Percentiles rank a stretch among this genome's conserved stretches.
Conservation (phyloP, 2,888 invertebrate species). For the Gryllus longicercus region DNA sequence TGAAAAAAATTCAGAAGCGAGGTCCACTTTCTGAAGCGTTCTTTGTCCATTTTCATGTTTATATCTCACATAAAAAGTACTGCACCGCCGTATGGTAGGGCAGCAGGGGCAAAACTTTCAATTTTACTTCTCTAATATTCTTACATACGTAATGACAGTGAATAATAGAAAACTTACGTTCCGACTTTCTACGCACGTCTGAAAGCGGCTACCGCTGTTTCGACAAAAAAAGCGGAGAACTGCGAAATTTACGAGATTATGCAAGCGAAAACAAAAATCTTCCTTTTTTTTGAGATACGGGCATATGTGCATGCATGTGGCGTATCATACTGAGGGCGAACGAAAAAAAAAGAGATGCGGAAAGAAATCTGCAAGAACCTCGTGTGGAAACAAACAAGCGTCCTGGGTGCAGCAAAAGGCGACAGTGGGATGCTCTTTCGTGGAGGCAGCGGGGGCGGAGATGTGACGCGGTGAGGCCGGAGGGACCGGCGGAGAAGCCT, state of each 20-base stretch:
- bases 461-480: not conserved
- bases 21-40: conserved; percentile 17
- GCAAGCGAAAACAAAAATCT: no score
- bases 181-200: no score
- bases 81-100: not conserved
- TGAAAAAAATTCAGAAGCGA: conserved; percentile 17
- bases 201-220: no score
- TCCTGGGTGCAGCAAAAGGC: no score
- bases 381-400: no score
- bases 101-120: not conserved
- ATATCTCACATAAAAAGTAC: conserved; percentile 4
- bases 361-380: no score
- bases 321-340: no score
- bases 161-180: not conserved
- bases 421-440: not conserved
- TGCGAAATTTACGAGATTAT: no score
- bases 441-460: not conserved
- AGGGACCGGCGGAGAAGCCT: not conserved
- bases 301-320: no score
- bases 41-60: conserved; percentile 17
- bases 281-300: no score
- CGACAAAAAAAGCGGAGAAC: no score
- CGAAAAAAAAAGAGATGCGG: no score
- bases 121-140: not conserved
- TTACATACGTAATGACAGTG: conserved; percentile 4